Base-by-base conservation (phyloP, 2,888 invertebrate species). In the Stenoptilia bipunctidactyla region DNA sequence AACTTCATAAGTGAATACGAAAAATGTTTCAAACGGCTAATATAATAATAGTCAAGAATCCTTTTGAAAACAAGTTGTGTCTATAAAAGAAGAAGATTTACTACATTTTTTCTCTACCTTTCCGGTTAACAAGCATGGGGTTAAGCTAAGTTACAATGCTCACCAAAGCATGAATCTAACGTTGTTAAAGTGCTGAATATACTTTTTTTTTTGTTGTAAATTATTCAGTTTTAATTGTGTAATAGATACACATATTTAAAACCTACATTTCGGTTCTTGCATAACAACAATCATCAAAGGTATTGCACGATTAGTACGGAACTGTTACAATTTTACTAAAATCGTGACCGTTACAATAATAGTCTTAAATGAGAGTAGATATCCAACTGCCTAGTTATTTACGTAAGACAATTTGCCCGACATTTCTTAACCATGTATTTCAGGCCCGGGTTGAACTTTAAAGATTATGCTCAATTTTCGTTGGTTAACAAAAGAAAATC, bases 261-360 rank as follows among this genome's bases (percentile, higher is more conserved):
- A 25, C 25, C n/a, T 20, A 20, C 20, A 20, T 20, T 20, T 20
- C 3, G 20, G 3, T 5, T 5, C 9, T 30, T 30, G 30, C 30
- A 30, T 30, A 30, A 25, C 25, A 25, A n/a, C n/a, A n/a, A 20
- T n/a, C 12, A 8, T 30, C 9, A 30, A 25, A 9, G 9, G 30
- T 30, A 30, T 30, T 30, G 9, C 30, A 30, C 30, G 30, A 30
- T 30, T 30, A 30, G 30, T 30, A 12, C 30, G 30, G 30, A 30
- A 30, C 30, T n/a, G 10, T n/a, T n/a, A 4, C 30, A 30, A 30
- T 38, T 37, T 38, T 4, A 10, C 37, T 37, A 27, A 13, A 37
- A 15, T 30, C 38, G 38, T 38, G 38, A 38, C 27, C 38, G 27
- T 14, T 27, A 27, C 38, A 13, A 30, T 30, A 30, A 30, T 30